These are phyloP conservation scores for Eumaeus atala DNA, from an alignment of 1,140 invertebrate species.

Conservation along the genomic window DNA sequence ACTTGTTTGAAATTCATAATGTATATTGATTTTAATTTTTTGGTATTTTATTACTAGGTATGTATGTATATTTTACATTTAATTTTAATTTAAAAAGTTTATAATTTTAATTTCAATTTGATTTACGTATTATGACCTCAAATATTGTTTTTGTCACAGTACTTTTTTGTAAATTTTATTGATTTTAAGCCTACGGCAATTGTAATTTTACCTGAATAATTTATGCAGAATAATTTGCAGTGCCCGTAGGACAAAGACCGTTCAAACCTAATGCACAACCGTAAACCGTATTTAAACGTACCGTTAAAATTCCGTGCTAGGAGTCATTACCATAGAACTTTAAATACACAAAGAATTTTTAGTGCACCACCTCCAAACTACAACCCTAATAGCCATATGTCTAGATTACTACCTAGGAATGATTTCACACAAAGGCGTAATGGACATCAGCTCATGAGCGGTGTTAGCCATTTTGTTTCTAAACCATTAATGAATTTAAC, in stretches of 20 bases:
- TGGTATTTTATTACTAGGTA: too few species aligned
- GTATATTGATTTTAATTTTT: too few species aligned
- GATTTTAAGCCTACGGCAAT: too few species aligned
- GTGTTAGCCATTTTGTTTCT: constrained; percentile 19
- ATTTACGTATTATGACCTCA: too few species aligned
- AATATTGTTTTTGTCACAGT: too few species aligned
- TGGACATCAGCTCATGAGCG: constrained; percentile 24
- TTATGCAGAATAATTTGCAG: constrained; percentile 16
- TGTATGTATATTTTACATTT: too few species aligned
- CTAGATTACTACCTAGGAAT: constrained; percentile 21
- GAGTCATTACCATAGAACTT: constrained; percentile 19
- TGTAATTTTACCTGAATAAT: too few species aligned
- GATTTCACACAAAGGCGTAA: neutral
- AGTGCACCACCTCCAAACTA: constrained; percentile 24
- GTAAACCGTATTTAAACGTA: too few species aligned
- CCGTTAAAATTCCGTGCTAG: constrained; percentile 21
- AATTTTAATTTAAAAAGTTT: too few species aligned
- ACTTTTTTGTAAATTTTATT: too few species aligned
- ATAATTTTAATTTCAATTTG: too few species aligned
- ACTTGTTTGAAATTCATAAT: too few species aligned
- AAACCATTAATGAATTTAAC: constrained; percentile 16
- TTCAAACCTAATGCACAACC: constrained; percentile 19
- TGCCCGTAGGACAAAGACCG: constrained; percentile 14
- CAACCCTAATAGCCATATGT: constrained; percentile 21
- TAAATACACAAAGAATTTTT: constrained; percentile 21